phyloP scores from a whole-genome alignment of 2,888 invertebrate genomes.

The Andrena haemorrhoa region DNA sequence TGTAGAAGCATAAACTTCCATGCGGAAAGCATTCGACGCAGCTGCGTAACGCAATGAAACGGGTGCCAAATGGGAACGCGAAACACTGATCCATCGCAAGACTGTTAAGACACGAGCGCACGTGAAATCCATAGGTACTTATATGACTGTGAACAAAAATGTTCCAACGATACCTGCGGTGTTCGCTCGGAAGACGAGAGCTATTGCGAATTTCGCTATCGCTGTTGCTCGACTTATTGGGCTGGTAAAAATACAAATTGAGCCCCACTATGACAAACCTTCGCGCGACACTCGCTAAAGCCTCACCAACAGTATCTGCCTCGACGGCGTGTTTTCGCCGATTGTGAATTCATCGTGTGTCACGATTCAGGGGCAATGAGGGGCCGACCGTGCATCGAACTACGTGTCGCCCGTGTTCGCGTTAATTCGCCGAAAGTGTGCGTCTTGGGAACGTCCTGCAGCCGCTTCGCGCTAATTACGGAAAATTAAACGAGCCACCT shows the following conservation, averaged over 20 bases:
- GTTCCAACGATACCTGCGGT: conserved; percentile 61
- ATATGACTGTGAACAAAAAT: conserved; percentile 58
- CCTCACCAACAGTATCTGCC: conserved; percentile 59
- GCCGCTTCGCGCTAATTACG: conserved; percentile 40
- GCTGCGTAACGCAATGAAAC: conserved; percentile 30
- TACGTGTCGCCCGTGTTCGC: conserved; percentile 13
- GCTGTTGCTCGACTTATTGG: conserved; percentile 69
- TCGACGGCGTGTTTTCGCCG: conserved; percentile 38
- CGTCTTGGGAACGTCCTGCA: conserved; percentile 16
- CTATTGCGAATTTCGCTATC: conserved; percentile 64
- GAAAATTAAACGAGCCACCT: conserved; percentile 50
- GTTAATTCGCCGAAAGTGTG: conserved; percentile 13
- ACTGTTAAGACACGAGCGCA: conserved; percentile 48
- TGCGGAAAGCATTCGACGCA: conserved; percentile 34
- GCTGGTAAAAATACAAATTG: conserved; percentile 69
- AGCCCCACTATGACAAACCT: conserved; percentile 69
- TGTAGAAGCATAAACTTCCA: conserved; percentile 28
- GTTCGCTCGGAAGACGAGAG: conserved; percentile 9
- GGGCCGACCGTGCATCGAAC: conserved; percentile 12
- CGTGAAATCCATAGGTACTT: conserved; percentile 51
- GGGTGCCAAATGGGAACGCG: background rate
- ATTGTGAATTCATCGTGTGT: conserved; percentile 58
- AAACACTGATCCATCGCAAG: conserved; percentile 27
- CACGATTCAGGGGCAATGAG: conserved; percentile 44
- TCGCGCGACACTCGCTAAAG: conserved; percentile 58